Conservation (phyloP, 1,140 invertebrate species). For the Reticulitermes speratus region DNA sequence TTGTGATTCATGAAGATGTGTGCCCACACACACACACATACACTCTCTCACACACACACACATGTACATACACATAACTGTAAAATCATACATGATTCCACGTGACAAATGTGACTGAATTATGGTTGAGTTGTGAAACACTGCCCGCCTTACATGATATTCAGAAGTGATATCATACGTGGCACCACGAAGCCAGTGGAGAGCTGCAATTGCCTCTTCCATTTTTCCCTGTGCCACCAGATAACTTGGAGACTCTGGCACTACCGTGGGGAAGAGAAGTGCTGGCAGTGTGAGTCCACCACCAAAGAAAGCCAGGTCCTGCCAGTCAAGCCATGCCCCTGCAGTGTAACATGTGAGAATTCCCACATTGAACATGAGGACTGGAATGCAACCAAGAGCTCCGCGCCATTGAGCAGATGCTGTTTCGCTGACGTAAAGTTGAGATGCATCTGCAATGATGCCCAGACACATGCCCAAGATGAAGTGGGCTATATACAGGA, state of each 20-base stretch:
- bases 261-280: conserved; percentile 24
- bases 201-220: conserved; percentile 42
- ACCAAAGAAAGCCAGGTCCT: conserved; percentile 33
- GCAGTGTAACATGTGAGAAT: conserved; percentile 33
- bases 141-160: conserved; percentile 27
- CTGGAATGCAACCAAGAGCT: conserved; percentile 46
- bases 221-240: conserved; percentile 36
- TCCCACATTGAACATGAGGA: conserved; percentile 36
- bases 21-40: too few species aligned
- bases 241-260: conserved; percentile 52
- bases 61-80: too few species aligned
- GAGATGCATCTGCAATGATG: conserved; percentile 33
- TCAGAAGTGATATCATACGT: conserved; percentile 33
- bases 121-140: neutral
- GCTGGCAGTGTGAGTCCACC: conserved; percentile 32
- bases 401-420: conserved; percentile 50
- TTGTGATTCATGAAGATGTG: too few species aligned
- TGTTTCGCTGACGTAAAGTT: conserved; percentile 59
- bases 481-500: conserved; percentile 44
- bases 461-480: conserved; percentile 32
- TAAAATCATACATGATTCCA: neutral
- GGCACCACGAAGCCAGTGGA: conserved; percentile 45
- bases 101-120: neutral
- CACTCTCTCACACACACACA: too few species aligned
- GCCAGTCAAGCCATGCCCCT: conserved; percentile 33